Evolutionary conservation across 2,888 invertebrate genomes (phyloP), one percentile per base, ranked within the genome.

Genomic region (Anticlea derivata): DNA sequence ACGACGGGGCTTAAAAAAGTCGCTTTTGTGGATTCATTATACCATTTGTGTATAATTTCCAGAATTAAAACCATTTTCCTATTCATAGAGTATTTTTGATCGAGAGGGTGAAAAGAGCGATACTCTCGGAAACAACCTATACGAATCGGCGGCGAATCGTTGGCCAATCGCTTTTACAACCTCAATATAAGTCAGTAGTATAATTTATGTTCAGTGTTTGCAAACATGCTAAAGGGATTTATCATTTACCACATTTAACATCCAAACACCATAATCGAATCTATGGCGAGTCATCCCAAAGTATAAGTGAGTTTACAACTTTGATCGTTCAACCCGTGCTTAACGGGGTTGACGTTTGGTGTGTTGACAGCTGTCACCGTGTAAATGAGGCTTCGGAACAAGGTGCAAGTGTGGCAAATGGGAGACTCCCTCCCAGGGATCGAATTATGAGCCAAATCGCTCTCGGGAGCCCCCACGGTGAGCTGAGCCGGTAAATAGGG

Each of bases 401-500:
- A 45, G 57, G 58, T 56, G 51, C 60, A 63, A 62, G 60, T 63
- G 58, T 56, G 52, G 38, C 50, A 40, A 59, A 59, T 54, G 53
- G 54, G 52, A 52, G 51, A 55, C 60, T 57, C 60, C 61, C 65
- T 63, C 61, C 55, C 57, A 59, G 50, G 63, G 65, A 74, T 73
- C 69, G 63, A 75, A 75, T 78, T 76, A 78, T 72, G 70, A 74
- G 66, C 62, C 65, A 70, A 77, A 73, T 74, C 69, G 69, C 66
- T 60, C 63, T 63, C 54, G 61, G 22, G 54, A 69, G 59, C 65
- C 66, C 70, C 68, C 68, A 60, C 65, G 62, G 69, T 61, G 68
- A 70, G 68, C 68, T 75, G 72, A 75, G 60, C 70, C 75, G 72
- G 72, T 74, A 80, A 80, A 80, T 78, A 73, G 73, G 71, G 72